Conservation (phyloP, 1,140 invertebrate genomes). For the Conus ventricosus region DNA sequence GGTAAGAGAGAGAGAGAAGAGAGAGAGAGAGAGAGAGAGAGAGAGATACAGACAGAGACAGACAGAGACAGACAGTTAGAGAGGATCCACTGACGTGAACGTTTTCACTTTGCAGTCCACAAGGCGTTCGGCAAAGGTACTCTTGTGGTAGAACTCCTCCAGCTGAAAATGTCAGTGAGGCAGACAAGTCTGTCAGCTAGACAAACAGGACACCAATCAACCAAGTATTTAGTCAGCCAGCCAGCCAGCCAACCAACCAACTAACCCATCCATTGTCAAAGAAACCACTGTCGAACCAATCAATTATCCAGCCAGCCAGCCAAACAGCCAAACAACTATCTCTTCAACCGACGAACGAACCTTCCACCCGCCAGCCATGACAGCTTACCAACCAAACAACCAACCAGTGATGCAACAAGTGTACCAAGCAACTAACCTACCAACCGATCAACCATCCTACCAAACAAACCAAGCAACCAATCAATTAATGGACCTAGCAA, state of each 20-base stretch:
- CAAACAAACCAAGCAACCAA: no score
- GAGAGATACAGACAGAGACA: neutral
- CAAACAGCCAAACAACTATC: neutral
- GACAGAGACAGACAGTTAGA: neutral
- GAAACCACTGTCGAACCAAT: neutral
- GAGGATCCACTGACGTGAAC: conserved; percentile 11
- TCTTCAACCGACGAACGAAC: neutral
- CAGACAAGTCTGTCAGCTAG: no score
- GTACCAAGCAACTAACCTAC: no score
- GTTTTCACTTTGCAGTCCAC: conserved; percentile 16
- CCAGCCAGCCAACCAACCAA: neutral
- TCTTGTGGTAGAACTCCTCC: conserved; percentile 19
- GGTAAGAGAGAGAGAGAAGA: no score
- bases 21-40: neutral
- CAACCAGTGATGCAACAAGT: no score
- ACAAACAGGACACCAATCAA: no score
- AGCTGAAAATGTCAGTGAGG: conserved; percentile 1
- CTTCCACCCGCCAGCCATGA: neutral
- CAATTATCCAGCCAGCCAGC: neutral
- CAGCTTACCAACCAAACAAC: no score
- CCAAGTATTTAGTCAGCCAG: no score
- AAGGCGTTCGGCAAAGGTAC: neutral
- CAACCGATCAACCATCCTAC: no score
- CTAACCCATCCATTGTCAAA: neutral
- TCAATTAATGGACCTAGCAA: no score